A percentile compares a stretch with the other conserved stretches of the same genome.
These are phyloP conservation scores for Myiozetetes cayanensis DNA, from an alignment of 2,113 vertebrate genomes.

Conservation along the genomic window DNA sequence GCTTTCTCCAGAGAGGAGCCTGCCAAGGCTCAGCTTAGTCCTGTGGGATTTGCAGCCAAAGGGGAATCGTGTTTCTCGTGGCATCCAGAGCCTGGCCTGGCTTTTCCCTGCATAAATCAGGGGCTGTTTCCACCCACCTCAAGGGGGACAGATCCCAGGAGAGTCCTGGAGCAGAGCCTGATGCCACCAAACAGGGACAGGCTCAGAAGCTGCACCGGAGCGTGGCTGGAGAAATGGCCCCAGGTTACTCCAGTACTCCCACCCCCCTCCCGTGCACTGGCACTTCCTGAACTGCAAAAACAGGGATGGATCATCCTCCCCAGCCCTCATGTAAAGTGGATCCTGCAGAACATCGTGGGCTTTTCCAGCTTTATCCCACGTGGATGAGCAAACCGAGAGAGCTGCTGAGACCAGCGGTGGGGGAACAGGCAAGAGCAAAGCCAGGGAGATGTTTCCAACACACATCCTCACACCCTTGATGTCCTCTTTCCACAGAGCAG, in stretches of 20 bases:
- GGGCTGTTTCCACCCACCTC: rapidly evolving
- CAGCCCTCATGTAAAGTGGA: not conserved
- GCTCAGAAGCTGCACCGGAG: not conserved
- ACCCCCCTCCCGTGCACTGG: not conserved
- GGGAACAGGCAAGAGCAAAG: not conserved
- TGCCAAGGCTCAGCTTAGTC: not conserved
- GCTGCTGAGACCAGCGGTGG: not conserved
- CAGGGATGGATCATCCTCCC: not conserved
- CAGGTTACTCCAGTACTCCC: not conserved
- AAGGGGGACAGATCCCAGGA: not conserved
- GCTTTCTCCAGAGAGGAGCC: not conserved
- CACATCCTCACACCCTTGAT: not conserved
- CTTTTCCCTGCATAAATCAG: rapidly evolving
- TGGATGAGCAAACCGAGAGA: rapidly evolving
- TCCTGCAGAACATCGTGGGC: not conserved
- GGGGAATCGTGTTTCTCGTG: rapidly evolving
- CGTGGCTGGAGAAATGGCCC: not conserved
- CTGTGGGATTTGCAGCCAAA: not conserved
- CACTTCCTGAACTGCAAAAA: not conserved
- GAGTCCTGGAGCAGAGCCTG: not conserved
- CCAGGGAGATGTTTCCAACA: not conserved
- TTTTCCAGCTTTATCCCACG: not conserved
- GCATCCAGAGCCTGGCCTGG: not conserved
- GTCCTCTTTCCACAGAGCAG: not conserved
- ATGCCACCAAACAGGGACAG: not conserved